Conservation (phyloP, 2,888 invertebrate species). For the Arenicola marina region DNA sequence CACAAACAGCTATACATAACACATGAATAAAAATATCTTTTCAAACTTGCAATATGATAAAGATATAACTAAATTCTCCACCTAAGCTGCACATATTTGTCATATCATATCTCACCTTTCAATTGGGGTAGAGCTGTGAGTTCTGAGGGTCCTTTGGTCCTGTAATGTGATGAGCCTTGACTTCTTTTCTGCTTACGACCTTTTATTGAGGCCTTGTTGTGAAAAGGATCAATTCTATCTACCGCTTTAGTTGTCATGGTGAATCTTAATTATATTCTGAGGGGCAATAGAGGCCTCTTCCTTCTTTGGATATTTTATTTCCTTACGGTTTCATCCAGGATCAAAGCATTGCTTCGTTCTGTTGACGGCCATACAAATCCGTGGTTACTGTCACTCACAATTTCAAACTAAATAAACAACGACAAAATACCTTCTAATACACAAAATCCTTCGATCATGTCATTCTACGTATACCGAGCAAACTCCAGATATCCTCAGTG, state of each 20-base stretch:
- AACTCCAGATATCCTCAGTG: too few species aligned
- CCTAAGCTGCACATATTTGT: too few species aligned
- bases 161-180: slow-evolving; percentile 97
- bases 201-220: slow-evolving; percentile 90
- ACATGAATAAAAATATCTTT: too few species aligned
- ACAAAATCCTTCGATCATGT: not conserved
- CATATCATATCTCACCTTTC: slow-evolving; percentile 95
- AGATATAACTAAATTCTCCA: too few species aligned
- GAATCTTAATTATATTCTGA: not conserved
- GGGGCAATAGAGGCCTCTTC: not conserved
- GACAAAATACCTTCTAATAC: not conserved
- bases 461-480: too few species aligned
- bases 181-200: slow-evolving; percentile 98
- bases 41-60: too few species aligned
- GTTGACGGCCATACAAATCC: slow-evolving; percentile 10
- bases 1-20: too few species aligned
- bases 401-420: not conserved
- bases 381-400: slow-evolving; percentile 4
- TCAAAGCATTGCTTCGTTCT: slow-evolving; percentile 5
- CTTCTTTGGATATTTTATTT: not conserved
- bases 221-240: slow-evolving; percentile 31
- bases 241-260: slow-evolving; percentile 35
- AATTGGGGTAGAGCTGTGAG: slow-evolving; percentile 92
- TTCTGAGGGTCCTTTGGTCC: slow-evolving; percentile 97
- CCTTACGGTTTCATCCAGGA: slow-evolving; percentile 3